These are phyloP conservation scores for Poecile atricapillus DNA, from an alignment of 2,113 vertebrate species.

Conservation along the genomic window DNA sequence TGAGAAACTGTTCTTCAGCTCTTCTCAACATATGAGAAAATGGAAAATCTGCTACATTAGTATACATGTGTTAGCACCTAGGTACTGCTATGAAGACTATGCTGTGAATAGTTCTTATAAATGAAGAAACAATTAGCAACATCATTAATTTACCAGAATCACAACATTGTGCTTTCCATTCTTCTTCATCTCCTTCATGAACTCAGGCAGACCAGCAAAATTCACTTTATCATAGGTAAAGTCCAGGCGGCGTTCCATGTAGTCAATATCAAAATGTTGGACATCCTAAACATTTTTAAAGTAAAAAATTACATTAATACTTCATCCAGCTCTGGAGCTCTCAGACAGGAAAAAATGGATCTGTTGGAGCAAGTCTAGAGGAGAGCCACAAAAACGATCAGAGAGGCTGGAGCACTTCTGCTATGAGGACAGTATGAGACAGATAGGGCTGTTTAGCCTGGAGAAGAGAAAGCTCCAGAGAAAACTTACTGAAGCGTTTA, in stretches of 20 bases:
- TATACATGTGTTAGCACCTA: neutral
- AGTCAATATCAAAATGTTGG: conserved; percentile 87
- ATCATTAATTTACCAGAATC: conserved; percentile 74
- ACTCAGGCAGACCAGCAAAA: conserved; percentile 78
- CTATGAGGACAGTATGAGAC: neutral
- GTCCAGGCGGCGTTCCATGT: conserved; percentile 84
- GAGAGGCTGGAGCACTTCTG: neutral
- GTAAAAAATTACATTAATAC: neutral
- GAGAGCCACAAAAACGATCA: neutral
- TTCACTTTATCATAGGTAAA: conserved; percentile 84
- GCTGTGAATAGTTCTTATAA: neutral
- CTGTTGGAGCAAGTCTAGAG: neutral
- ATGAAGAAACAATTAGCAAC: neutral
- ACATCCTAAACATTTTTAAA: conserved; percentile 74
- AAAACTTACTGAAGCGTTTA: neutral
- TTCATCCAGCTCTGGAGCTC: neutral
- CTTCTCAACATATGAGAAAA: neutral
- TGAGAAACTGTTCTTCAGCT: neutral
- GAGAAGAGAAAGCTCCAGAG: neutral
- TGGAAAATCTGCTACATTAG: neutral
- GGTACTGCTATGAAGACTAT: neutral
- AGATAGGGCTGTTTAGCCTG: neutral
- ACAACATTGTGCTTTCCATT: conserved; percentile 81
- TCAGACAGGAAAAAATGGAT: neutral
- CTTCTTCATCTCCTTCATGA: conserved; percentile 79